Conservation (phyloP, 2,797 vertebrate species). For the Syngnathus acus region DNA sequence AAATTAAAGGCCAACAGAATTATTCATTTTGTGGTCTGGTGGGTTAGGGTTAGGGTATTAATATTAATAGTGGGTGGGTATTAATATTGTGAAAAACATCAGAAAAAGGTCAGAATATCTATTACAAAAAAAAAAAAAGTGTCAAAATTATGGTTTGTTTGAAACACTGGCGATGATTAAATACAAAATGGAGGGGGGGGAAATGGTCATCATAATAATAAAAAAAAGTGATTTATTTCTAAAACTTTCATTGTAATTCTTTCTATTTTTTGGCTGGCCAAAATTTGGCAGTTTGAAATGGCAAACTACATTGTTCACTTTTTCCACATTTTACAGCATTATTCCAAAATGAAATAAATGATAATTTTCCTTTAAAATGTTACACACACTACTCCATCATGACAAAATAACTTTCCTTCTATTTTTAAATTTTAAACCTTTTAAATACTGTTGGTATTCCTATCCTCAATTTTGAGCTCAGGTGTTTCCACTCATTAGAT, state of each 20-base stretch:
- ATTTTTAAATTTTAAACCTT: not conserved
- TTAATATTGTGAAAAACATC: not conserved
- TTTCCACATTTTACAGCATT: not conserved
- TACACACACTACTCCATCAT: no score
- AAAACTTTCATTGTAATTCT: no score
- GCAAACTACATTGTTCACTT: not conserved
- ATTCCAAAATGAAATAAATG: not conserved
- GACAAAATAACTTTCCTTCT: not conserved
- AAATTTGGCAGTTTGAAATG: not conserved
- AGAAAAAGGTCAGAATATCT: not conserved
- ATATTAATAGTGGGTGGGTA: not conserved
- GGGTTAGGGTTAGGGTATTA: no score
- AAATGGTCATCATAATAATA: no score
- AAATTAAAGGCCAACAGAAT: not conserved
- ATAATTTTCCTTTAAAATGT: no score
- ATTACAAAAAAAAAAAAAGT: not conserved
- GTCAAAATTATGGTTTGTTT: not conserved
- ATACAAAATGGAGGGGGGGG: no score
- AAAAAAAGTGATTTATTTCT: no score
- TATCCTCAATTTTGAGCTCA: not conserved
- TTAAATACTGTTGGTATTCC: not conserved
- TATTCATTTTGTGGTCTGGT: not conserved
- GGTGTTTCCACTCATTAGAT: not conserved
- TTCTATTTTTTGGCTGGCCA: no score
- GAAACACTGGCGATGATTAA: no score